Evolutionary conservation across 2,797 vertebrate genomes (phyloP), one percentile per base, ranked within the genome.

Genomic region (Schizopygopsis pylzovi): DNA sequence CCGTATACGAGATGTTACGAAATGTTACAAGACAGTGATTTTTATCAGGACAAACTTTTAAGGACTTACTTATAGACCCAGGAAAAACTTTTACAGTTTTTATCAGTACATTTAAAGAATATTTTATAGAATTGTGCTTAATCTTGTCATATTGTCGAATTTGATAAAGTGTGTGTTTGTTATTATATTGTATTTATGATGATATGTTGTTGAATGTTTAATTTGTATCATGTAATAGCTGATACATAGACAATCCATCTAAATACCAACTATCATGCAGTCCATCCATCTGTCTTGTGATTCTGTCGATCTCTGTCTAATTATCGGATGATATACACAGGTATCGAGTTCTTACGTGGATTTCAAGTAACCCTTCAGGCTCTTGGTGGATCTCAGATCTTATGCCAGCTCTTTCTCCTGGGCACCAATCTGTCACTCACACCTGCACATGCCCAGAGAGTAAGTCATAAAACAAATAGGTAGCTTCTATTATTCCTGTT

Each of bases 371-470:
- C 85, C 2, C 85, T 96, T 7, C 95, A 96, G 92, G 90, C 86
- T 75, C 79, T 96, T 88, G 94, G 94, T 85, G 93, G 95, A 9
- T 88, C 88, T 5, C 81, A 81, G 0, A 4, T 90, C 1, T 81
- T 86, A 39, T 96, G 96, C 84, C 95, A 96, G 82, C 95, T 96
- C 11, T 94, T 95, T 61, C 92, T 96, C 11, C 93, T 96, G 84
- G 92, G 93, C 8, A 88, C 91, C 25, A 95, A 96, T 86, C 52
- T 93, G 54, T 94, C 95, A 1, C 93, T 96, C 41, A 70, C 91
- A 0, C 88, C 91, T 8, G 90, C 90, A 41, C 89, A 95, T 3
- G 87, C 94, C 84, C 81, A 95, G 59, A 92, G 3, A 94, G 96
- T 92, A 89, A 67, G 79, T 67, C 37, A 6, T 39, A 28, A 43